These are phyloP conservation scores for Drosophila vallismaia DNA, from an alignment of 2,888 invertebrate genomes.

Conservation along the genomic window DNA sequence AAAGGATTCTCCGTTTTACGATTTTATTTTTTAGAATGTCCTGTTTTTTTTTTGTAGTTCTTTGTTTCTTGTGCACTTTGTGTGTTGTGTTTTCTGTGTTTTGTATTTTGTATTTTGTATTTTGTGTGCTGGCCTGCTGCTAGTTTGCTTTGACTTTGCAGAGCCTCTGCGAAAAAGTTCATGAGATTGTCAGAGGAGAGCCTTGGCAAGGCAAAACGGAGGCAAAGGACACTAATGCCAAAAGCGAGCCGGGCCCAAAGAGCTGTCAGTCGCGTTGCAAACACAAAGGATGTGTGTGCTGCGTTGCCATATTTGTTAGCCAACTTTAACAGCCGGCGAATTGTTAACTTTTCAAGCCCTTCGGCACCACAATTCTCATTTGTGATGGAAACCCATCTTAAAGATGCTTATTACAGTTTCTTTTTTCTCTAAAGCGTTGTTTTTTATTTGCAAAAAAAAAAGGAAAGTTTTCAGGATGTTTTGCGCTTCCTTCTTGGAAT, in stretches of 20 bases:
- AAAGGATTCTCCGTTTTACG: conserved; percentile 48
- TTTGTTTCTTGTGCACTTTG: conserved; percentile 28
- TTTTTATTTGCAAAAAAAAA: background rate
- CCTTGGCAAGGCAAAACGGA: conserved; percentile 41
- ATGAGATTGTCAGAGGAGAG: conserved; percentile 57
- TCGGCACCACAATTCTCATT: conserved; percentile 1
- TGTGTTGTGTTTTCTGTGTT: conserved; percentile 9
- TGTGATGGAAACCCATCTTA: background rate
- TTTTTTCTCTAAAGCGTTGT: background rate
- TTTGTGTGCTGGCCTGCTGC: conserved; percentile 19
- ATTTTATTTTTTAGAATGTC: conserved; percentile 31
- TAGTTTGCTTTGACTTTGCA: conserved; percentile 40
- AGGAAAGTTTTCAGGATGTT: background rate
- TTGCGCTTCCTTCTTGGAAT: background rate
- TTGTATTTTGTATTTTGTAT: background rate
- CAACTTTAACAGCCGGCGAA: conserved; percentile 2
- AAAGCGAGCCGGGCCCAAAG: conserved; percentile 53
- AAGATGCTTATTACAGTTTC: background rate
- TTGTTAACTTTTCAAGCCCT: background rate
- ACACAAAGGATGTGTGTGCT: conserved; percentile 39
- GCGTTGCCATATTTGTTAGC: conserved; percentile 3
- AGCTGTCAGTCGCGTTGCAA: conserved; percentile 55
- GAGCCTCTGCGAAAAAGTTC: conserved; percentile 52
- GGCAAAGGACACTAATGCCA: conserved; percentile 70
- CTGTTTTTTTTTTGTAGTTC: conserved; percentile 13